phyloP scores from a whole-genome alignment of 1,140 invertebrate genomes.

The Meloidogyne chitwoodi region DNA sequence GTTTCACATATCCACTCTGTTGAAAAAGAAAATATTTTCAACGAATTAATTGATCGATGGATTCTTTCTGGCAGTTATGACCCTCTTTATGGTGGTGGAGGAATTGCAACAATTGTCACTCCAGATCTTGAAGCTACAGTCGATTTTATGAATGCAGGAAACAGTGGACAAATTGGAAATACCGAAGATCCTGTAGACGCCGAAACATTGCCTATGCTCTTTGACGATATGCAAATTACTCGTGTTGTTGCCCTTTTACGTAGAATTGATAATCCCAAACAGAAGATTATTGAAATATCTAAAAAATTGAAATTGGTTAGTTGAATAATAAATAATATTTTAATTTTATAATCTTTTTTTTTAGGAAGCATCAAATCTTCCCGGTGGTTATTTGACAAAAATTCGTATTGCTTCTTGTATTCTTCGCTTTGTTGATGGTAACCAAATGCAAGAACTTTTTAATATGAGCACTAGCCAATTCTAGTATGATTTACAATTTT shows the following conservation, averaged over 20 bases:
- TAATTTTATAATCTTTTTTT: neutral
- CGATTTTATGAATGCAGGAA: conserved; percentile 14
- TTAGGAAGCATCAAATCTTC: conserved; percentile 10
- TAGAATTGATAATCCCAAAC: neutral
- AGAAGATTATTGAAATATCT: conserved; percentile 14
- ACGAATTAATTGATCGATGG: conserved; percentile 21
- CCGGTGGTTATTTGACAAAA: conserved; percentile 25
- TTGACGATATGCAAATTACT: conserved; percentile 20
- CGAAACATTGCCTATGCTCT: conserved; percentile 11
- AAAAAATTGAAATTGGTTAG: conserved; percentile 9
- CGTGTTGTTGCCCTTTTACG: conserved; percentile 10
- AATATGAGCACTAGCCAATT: conserved; percentile 13
- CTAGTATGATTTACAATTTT: conserved; percentile 8
- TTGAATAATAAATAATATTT: neutral
- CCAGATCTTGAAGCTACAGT: conserved; percentile 25
- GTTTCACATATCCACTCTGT: conserved; percentile 20
- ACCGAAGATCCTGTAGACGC: conserved; percentile 12
- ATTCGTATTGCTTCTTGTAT: conserved; percentile 27
- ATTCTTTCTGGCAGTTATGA: neutral
- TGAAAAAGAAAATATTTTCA: conserved; percentile 2
- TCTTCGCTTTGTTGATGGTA: conserved; percentile 17
- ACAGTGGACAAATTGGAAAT: neutral
- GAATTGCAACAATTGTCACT: neutral
- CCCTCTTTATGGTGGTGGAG: neutral
- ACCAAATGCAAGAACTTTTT: conserved; percentile 24